Evolutionary conservation across 2,888 invertebrate species (phyloP).

Genomic region (Zaprionus lineosus): DNA sequence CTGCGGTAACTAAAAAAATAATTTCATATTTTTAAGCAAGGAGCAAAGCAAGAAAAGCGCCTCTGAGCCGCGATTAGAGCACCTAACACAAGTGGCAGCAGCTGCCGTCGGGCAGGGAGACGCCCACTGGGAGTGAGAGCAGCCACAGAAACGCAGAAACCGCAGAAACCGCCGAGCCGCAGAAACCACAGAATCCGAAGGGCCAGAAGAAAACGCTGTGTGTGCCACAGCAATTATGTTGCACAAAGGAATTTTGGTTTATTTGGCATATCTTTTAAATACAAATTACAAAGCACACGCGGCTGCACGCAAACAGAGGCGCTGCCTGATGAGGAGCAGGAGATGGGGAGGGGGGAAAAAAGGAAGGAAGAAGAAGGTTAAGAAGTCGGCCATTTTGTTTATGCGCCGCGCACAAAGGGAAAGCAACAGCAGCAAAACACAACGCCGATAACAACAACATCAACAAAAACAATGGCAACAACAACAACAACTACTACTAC

Average conservation of each 20-base stretch:
- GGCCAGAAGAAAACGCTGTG: conserved; percentile 20
- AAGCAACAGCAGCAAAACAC: conserved; percentile 52
- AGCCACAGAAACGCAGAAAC: conserved; percentile 4
- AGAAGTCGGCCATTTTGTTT: conserved; percentile 70
- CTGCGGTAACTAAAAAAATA: too few species aligned
- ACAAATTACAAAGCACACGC: conserved; percentile 69
- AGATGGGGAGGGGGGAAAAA: background rate
- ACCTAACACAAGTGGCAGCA: conserved; percentile 40
- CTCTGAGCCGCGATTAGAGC: conserved; percentile 58
- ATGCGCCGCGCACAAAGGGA: conserved; percentile 59
- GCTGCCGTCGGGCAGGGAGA: conserved; percentile 14
- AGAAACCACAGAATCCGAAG: background rate
- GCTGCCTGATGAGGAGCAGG: too few species aligned
- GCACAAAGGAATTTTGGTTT: conserved; percentile 63
- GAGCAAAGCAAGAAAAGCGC: too few species aligned
- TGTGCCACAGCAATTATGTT: conserved; percentile 61
- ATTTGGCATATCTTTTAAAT: conserved; percentile 68
- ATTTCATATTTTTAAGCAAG: too few species aligned
- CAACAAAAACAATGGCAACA: conserved; percentile 16
- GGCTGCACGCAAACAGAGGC: conserved; percentile 41
- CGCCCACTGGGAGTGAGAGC: background rate
- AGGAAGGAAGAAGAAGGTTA: conserved; percentile 13
- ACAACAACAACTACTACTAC: conserved; percentile 42
- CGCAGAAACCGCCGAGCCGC: conserved; percentile 19
- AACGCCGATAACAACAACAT: conserved; percentile 32